A percentile compares a stretch with the other conserved stretches of the same genome.
These are phyloP conservation scores for Lineus longissimus DNA, from an alignment of 1,140 invertebrate genomes.

Conservation along the genomic window DNA sequence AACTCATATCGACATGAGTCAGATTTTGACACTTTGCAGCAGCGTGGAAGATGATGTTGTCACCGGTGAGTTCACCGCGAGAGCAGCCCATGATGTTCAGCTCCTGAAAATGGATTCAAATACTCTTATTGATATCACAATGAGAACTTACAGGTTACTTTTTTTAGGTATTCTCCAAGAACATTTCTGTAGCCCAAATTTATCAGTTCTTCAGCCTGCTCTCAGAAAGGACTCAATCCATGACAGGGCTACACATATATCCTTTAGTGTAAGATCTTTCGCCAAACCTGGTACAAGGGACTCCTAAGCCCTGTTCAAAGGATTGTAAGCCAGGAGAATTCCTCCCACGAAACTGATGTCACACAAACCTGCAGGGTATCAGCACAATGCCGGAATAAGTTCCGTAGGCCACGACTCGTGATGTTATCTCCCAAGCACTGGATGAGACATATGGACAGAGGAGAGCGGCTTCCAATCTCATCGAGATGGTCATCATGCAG, in stretches of 20 bases:
- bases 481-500: constrained; percentile 35
- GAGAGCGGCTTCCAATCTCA: constrained; percentile 35
- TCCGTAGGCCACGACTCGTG: constrained; percentile 33
- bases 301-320: too few species aligned
- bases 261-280: too few species aligned
- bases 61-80: constrained; percentile 42
- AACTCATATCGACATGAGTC: constrained; percentile 48
- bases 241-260: too few species aligned
- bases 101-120: constrained; percentile 29
- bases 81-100: constrained; percentile 44
- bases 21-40: constrained; percentile 38
- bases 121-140: too few species aligned
- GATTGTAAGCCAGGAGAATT: too few species aligned
- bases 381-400: constrained; percentile 41
- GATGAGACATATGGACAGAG: constrained; percentile 41
- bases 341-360: too few species aligned
- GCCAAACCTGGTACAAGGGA: too few species aligned
- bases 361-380: constrained; percentile 39
- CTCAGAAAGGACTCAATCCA: too few species aligned
- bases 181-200: too few species aligned
- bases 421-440: constrained; percentile 44
- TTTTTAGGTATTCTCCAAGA: too few species aligned
- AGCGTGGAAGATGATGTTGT: constrained; percentile 42
- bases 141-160: too few species aligned
- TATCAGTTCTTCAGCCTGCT: too few species aligned